Base-by-base conservation (phyloP, 2,113 vertebrate species). In the Albula goreensis region DNA sequence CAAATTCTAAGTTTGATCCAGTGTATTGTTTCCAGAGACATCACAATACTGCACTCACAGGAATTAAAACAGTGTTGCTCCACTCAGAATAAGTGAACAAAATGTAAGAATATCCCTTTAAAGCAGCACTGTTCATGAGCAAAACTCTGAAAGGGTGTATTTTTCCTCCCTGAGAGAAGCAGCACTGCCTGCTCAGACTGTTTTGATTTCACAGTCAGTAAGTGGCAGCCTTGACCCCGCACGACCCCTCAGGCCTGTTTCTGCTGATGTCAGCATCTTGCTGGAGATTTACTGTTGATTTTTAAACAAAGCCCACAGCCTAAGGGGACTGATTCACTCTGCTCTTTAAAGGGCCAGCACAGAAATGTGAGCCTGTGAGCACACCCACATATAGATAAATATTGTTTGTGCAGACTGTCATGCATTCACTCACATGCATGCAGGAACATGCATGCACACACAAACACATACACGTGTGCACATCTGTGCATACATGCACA, bases 191-290 rank as follows among this genome's bases (percentile, higher is more conserved):
- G 19, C 77, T 57, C 80, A 60, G 56, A 12, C 51, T 87, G 86
- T 84, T 83, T 80, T 87, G 74, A 80, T 84, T 84, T 87, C 86
- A 83, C 63, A 84, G 86, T 84, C 82, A 51, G 70, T 87, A 83
- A 87, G 86, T 80, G 86, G 82, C 82, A 84, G 86, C 86, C 86
- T 84, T 87, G 86, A 87, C 86, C 86, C 57, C 5, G 25, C 15
- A 25, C 60, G 50, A 87, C 81, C 86, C 78, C 51, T 10, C 83
- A 51, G 60, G 31, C 10, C 86, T 41, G 83, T 80, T 87, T 81
- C 80, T 87, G 86, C 83, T 87, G 77, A 87, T 74, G 86, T 85
- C 86, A 81, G 86, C 86, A 87, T 87, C 86, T 85, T 87, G 79
- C 80, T 81, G 70, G 78, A 82, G 86, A 82, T 87, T 87, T 87